These are phyloP conservation scores for Spodoptera exigua DNA, from an alignment of 2,888 invertebrate genomes.

Conservation along the genomic window DNA sequence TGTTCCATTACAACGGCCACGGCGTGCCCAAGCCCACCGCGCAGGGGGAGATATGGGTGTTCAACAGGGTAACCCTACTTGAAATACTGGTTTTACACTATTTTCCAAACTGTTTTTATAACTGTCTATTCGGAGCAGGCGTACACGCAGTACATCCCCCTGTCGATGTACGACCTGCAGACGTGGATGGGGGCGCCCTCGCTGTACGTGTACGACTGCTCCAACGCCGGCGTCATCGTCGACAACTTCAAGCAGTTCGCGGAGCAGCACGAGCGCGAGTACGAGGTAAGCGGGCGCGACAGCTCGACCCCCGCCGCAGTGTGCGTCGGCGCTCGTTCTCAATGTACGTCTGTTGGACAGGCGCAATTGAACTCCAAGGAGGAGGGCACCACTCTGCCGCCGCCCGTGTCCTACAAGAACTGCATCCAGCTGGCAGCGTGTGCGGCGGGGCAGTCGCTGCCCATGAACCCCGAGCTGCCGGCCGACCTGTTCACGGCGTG, in stretches of 20 bases:
- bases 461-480: constrained; percentile 99
- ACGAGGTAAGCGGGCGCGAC: constrained; percentile 69
- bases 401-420: constrained; percentile 92
- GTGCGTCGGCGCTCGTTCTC: no score
- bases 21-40: constrained; percentile 99
- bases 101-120: not conserved
- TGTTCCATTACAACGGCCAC: constrained; percentile 99
- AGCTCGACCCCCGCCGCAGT: not conserved
- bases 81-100: not conserved
- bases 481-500: constrained; percentile 99
- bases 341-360: constrained; percentile 28
- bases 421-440: constrained; percentile 99
- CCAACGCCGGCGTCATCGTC: constrained; percentile 98
- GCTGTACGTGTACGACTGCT: constrained; percentile 99
- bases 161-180: constrained; percentile 99
- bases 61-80: constrained; percentile 94
- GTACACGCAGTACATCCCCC: constrained; percentile 99
- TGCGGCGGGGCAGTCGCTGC: constrained; percentile 96
- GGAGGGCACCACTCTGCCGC: constrained; percentile 34
- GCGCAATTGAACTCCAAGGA: constrained; percentile 51
- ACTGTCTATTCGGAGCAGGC: constrained; percentile 87
- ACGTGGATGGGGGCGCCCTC: constrained; percentile 99
- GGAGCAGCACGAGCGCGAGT: constrained; percentile 95
- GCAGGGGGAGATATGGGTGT: constrained; percentile 99
- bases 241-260: constrained; percentile 97